Evolutionary conservation across 2,113 vertebrate species (phyloP).

Genomic region (Calyptommatus sinebrachiatus): DNA sequence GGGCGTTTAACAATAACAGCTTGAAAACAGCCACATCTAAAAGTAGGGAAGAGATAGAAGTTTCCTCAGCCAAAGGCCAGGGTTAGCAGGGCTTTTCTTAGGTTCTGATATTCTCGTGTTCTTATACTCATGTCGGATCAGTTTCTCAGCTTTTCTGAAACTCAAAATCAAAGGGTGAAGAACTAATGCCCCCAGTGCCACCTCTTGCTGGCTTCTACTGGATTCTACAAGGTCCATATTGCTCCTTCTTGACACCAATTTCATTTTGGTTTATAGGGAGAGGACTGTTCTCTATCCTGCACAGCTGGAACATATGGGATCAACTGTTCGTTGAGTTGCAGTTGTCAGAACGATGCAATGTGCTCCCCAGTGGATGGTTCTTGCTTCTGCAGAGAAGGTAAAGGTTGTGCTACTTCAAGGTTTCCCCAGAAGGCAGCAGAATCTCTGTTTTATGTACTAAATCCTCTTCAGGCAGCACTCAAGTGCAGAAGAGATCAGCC

Average conservation of each 20-base stretch:
- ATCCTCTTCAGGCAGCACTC: not conserved
- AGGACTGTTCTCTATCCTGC: slow-evolving; percentile 85
- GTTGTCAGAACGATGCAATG: slow-evolving; percentile 82
- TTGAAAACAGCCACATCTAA: too few species aligned
- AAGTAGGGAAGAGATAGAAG: too few species aligned
- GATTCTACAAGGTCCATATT: slow-evolving; percentile 35
- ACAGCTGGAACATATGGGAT: slow-evolving; percentile 82
- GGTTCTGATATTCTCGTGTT: not conserved
- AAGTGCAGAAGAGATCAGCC: not conserved
- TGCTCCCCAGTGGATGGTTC: slow-evolving; percentile 90
- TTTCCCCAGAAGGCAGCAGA: not conserved
- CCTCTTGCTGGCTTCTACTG: slow-evolving; percentile 11
- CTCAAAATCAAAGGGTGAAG: not conserved
- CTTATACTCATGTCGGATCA: too few species aligned
- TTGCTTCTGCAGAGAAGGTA: slow-evolving; percentile 94
- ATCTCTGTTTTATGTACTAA: not conserved
- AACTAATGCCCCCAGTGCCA: too few species aligned
- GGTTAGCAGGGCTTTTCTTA: too few species aligned
- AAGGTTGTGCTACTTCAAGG: slow-evolving; percentile 19
- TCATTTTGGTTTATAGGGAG: slow-evolving; percentile 74
- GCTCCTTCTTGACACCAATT: slow-evolving; percentile 24
- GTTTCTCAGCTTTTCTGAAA: too few species aligned
- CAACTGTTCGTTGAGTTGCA: slow-evolving; percentile 88
- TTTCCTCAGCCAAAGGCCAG: too few species aligned
- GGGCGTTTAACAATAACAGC: too few species aligned